A percentile compares a stretch with the other conserved stretches of the same genome.
phyloP scores from a whole-genome alignment of 2,888 invertebrate genomes.

The Eupithecia exiguata region DNA sequence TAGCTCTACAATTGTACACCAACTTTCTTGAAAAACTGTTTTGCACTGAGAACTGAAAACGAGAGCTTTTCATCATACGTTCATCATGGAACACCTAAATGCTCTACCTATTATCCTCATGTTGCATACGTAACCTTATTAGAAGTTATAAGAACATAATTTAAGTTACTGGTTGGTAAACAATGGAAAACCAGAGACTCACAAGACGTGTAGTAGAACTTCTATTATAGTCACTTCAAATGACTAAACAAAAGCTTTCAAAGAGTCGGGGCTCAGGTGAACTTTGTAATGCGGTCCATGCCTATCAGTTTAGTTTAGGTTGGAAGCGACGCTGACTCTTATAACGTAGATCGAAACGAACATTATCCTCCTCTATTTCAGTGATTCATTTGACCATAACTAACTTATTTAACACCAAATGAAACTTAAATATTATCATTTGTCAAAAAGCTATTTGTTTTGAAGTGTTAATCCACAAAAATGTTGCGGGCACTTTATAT shows the following conservation, averaged over 20 bases:
- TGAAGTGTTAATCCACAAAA: not conserved
- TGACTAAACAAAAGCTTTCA: constrained; percentile 63
- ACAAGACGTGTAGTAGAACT: constrained; percentile 24
- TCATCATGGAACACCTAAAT: not conserved
- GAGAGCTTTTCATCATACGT: not conserved
- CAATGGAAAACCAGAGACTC: constrained; percentile 37
- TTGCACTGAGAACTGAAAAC: not conserved
- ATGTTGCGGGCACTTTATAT: not conserved
- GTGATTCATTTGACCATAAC: not conserved
- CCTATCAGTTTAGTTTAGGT: constrained; percentile 54
- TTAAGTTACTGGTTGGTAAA: constrained; percentile 36
- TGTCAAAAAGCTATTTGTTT: not conserved
- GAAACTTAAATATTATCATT: not conserved
- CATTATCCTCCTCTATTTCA: constrained; percentile 17
- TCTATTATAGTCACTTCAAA: constrained; percentile 49
- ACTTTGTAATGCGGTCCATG: constrained; percentile 54
- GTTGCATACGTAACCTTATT: not conserved
- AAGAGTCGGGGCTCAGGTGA: constrained; percentile 44
- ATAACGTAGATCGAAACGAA: constrained; percentile 40
- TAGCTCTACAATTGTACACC: not conserved
- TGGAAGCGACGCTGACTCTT: constrained; percentile 44
- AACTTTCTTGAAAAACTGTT: not conserved
- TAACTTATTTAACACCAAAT: too few species aligned
- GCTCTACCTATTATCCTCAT: not conserved
- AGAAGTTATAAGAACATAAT: constrained; percentile 40